A percentile compares a stretch with the other conserved stretches of the same genome.
phyloP scores from a whole-genome alignment of 2,113 vertebrate genomes.

The Macaca fascicularis region DNA sequence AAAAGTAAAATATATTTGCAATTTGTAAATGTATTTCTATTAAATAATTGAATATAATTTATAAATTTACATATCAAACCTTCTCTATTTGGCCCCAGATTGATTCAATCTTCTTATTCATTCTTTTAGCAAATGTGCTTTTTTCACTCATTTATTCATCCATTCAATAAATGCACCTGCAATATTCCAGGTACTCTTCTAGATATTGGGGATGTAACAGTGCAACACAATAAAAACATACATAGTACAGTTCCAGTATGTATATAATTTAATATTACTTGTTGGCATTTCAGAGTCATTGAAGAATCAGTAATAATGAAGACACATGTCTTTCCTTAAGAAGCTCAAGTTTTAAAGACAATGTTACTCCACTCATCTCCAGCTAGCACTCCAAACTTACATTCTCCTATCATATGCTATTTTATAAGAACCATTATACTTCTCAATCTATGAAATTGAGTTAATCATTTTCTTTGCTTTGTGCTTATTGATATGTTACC shows the following conservation, averaged over 20 bases:
- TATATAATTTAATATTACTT: neutral
- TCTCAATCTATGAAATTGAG: neutral
- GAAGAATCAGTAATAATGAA: neutral
- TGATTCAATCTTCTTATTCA: neutral
- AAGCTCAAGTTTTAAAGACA: neutral
- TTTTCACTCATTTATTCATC: too few species aligned
- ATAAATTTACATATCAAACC: neutral
- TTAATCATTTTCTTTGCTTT: neutral
- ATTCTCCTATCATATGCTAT: neutral
- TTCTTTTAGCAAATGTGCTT: neutral
- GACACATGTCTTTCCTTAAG: neutral
- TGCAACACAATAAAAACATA: neutral
- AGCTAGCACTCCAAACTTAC: fast-evolving
- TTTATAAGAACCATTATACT: neutral
- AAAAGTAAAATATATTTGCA: neutral
- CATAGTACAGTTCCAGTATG: neutral
- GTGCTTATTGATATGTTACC: neutral
- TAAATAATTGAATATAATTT: neutral
- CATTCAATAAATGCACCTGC: neutral
- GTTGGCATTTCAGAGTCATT: neutral
- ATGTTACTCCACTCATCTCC: too few species aligned
- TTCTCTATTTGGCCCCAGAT: neutral
- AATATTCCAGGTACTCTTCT: neutral
- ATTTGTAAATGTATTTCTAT: neutral
- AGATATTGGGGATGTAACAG: neutral